Evolutionary conservation across 2,888 invertebrate genomes (phyloP).

Genomic region (Halictus quadricinctus): DNA sequence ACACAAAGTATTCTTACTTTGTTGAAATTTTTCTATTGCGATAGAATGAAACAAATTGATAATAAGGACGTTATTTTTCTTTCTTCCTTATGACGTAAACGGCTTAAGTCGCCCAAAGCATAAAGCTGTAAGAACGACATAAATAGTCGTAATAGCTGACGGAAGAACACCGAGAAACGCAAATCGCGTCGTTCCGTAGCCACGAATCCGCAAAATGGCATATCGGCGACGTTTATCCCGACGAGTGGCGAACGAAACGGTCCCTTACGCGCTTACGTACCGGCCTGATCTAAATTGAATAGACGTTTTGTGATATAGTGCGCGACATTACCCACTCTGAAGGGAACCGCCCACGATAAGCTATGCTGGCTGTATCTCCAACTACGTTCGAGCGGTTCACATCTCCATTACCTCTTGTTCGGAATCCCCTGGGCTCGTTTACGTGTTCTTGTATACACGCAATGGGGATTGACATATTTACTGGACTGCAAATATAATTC

Average conservation of each 20-base stretch:
- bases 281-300: slow-evolving; percentile 72
- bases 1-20: too few species aligned
- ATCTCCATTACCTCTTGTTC: slow-evolving; percentile 64
- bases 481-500: slow-evolving; percentile 26
- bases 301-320: slow-evolving; percentile 65
- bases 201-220: slow-evolving; percentile 36
- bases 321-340: slow-evolving; percentile 55
- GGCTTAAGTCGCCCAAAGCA: not conserved
- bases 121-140: slow-evolving; percentile 5
- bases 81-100: too few species aligned
- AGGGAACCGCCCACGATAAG: slow-evolving; percentile 67
- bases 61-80: too few species aligned
- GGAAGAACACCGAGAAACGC: not conserved
- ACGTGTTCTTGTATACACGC: slow-evolving; percentile 16
- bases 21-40: too few species aligned
- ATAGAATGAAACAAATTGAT: too few species aligned
- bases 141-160: slow-evolving; percentile 14
- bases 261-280: slow-evolving; percentile 8
- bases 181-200: not conserved
- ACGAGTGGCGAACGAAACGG: slow-evolving; percentile 30
- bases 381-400: slow-evolving; percentile 50
- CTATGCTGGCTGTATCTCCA: slow-evolving; percentile 39
- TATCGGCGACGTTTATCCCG: slow-evolving; percentile 49
- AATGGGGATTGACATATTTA: slow-evolving; percentile 31
- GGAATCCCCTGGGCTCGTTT: slow-evolving; percentile 27